Conservation (phyloP, 2,888 invertebrate species). For the Siphonodentalium dalli region DNA sequence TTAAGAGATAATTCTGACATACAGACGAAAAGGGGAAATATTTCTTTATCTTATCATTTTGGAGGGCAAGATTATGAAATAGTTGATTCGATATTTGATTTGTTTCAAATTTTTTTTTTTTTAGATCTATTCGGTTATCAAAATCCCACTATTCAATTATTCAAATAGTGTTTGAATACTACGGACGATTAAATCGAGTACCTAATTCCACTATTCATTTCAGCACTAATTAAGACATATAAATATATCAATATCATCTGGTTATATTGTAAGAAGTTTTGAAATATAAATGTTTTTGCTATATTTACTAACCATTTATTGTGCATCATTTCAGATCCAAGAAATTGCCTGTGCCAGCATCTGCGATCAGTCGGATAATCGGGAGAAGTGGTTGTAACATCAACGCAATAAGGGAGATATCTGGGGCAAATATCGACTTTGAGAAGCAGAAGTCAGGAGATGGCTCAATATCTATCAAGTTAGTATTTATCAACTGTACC, state of each 20-base stretch:
- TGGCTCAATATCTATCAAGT: slow-evolving; percentile 93
- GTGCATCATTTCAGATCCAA: slow-evolving; percentile 69
- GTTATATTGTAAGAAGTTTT: not conserved
- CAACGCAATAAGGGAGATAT: slow-evolving; percentile 94
- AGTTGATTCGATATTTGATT: no score
- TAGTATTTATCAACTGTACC: no score
- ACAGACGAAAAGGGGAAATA: no score
- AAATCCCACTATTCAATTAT: no score
- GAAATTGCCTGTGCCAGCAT: slow-evolving; percentile 92
- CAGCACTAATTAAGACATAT: not conserved
- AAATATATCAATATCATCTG: not conserved
- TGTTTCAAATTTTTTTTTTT: no score
- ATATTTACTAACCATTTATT: not conserved
- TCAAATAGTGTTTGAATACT: no score
- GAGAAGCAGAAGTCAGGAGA: slow-evolving; percentile 80
- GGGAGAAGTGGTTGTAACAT: slow-evolving; percentile 97
- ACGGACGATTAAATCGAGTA: no score
- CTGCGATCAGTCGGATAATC: slow-evolving; percentile 95
- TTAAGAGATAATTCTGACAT: no score
- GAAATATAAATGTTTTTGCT: not conserved
- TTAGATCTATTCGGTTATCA: no score
- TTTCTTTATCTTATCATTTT: no score
- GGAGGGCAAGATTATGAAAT: no score
- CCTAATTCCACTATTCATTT: no score
- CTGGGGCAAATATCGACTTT: slow-evolving; percentile 97